Conservation (phyloP, 1,140 invertebrate genomes). For the Platyura marginata region DNA sequence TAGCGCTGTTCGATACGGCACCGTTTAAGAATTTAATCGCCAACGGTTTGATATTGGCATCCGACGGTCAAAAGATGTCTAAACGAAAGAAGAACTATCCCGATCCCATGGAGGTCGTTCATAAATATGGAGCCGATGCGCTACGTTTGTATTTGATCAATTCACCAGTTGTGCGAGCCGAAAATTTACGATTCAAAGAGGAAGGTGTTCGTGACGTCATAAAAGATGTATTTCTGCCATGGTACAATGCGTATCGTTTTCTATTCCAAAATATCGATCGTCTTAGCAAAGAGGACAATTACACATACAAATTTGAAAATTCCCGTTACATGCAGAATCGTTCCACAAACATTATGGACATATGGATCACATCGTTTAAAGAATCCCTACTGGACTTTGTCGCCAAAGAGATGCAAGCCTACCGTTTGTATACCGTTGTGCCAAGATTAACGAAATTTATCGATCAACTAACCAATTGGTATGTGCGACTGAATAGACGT, state of each 20-base stretch:
- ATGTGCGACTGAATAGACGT: constrained; percentile 90
- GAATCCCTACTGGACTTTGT: constrained; percentile 83
- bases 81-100: constrained; percentile 99
- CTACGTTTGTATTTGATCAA: constrained; percentile 92
- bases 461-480: constrained; percentile 97
- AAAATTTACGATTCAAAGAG: constrained; percentile 93
- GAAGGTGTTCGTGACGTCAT: constrained; percentile 91
- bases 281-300: constrained; percentile 45
- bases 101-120: constrained; percentile 79
- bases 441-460: constrained; percentile 89
- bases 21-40: constrained; percentile 96
- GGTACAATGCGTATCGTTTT: constrained; percentile 97
- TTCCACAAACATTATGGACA: constrained; percentile 79
- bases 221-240: constrained; percentile 96
- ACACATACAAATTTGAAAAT: constrained; percentile 1
- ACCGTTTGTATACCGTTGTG: constrained; percentile 88
- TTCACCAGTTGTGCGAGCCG: constrained; percentile 93
- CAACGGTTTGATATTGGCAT: constrained; percentile 86
- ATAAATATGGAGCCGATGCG: constrained; percentile 94
- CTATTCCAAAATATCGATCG: constrained; percentile 83
- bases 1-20: constrained; percentile 87
- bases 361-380: constrained; percentile 93
- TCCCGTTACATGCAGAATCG: constrained; percentile 18
- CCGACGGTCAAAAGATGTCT: constrained; percentile 98
- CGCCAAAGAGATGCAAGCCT: constrained; percentile 82